phyloP scores from a whole-genome alignment of 1,140 invertebrate genomes.

The Bradynema listronoti region DNA sequence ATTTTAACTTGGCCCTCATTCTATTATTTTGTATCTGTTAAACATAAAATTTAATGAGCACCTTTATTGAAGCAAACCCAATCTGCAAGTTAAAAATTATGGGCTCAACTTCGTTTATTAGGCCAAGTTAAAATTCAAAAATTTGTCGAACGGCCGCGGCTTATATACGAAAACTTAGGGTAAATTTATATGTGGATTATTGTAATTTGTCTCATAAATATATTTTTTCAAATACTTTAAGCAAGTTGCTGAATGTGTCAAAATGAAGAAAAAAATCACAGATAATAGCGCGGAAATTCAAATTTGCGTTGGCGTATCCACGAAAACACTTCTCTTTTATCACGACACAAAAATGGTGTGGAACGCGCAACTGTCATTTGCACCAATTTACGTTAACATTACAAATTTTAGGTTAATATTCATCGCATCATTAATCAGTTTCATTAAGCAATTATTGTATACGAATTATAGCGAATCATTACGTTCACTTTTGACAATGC shows the following conservation, averaged over 20 bases:
- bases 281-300: constrained; percentile 30
- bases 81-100: too few relatives aligned
- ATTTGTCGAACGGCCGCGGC: too few relatives aligned
- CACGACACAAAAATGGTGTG: constrained; percentile 33
- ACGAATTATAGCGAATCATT: constrained; percentile 33
- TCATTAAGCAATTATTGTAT: too few relatives aligned
- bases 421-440: neutral
- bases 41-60: too few relatives aligned
- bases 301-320: constrained; percentile 32
- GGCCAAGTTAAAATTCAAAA: too few relatives aligned
- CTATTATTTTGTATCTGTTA: too few relatives aligned
- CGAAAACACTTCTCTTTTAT: constrained; percentile 43
- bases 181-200: too few relatives aligned
- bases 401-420: constrained; percentile 28
- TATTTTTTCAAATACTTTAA: neutral
- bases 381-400: constrained; percentile 19
- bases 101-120: too few relatives aligned
- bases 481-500: constrained; percentile 26
- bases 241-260: neutral
- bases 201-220: too few relatives aligned
- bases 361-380: constrained; percentile 39
- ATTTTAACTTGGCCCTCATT: too few relatives aligned
- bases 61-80: too few relatives aligned
- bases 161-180: too few relatives aligned
- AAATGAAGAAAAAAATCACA: constrained; percentile 18